Evolutionary conservation across 2,113 vertebrate genomes (phyloP).

Genomic region (Cololabis saira): DNA sequence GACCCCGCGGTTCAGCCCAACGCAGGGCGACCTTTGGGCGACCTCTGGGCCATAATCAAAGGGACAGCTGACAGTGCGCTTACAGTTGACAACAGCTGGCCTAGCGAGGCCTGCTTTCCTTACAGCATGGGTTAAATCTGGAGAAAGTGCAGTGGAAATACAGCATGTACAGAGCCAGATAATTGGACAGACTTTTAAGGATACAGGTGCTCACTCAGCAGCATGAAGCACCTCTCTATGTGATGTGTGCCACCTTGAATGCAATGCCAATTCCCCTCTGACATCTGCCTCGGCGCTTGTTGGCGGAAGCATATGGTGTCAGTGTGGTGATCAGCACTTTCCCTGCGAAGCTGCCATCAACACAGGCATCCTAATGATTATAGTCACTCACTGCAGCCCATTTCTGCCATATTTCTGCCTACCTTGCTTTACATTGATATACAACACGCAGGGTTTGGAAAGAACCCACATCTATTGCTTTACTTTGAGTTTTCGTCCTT

Average conservation of each 20-base stretch:
- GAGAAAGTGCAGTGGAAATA: conserved; percentile 14
- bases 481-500: conserved; percentile 7
- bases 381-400: conserved; percentile 37
- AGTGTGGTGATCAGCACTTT: conserved; percentile 56
- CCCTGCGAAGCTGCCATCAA: conserved; percentile 40
- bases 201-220: conserved; percentile 61
- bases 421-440: conserved; percentile 13
- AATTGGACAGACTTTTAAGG: conserved; percentile 62
- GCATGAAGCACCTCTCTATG: conserved; percentile 40
- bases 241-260: conserved; percentile 44
- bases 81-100: conserved; percentile 57
- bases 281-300: conserved; percentile 42
- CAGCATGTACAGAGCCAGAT: conserved; percentile 35
- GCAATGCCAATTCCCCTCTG: conserved; percentile 39
- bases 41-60: conserved; percentile 68
- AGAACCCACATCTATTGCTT: background rate
- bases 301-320: conserved; percentile 60
- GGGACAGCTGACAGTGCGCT: conserved; percentile 57
- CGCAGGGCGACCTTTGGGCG: conserved; percentile 42
- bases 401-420: conserved; percentile 18
- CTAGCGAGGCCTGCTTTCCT: conserved; percentile 2
- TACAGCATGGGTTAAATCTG: conserved; percentile 40
- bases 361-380: conserved; percentile 52
- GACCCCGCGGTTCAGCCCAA: conserved; percentile 44
- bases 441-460: background rate